Conservation (phyloP, 1,140 invertebrate genomes). For the Zaprionus vittiger region DNA sequence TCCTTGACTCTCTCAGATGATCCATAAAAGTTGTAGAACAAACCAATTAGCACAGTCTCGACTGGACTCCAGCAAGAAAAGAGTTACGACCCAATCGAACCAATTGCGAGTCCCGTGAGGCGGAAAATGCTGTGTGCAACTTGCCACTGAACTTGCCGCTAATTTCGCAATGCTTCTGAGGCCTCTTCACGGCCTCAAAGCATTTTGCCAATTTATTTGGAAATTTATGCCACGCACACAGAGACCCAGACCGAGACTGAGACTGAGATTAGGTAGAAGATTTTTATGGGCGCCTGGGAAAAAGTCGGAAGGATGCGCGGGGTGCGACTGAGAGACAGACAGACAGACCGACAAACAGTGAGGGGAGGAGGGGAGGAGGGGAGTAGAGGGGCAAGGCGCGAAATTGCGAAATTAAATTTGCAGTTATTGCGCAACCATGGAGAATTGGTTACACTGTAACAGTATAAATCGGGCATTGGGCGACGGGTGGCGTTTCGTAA, state of each 20-base stretch:
- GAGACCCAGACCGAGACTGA: background rate
- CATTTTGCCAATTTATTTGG: conserved; percentile 57
- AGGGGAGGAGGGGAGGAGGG: conserved; percentile 4
- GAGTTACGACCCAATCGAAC: background rate
- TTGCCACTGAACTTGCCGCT: conserved; percentile 35
- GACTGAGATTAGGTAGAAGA: conserved; percentile 53
- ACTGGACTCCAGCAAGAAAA: conserved; percentile 12
- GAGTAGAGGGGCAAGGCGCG: conserved; percentile 57
- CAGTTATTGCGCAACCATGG: conserved; percentile 81
- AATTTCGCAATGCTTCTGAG: conserved; percentile 47
- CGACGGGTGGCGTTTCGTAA: conserved; percentile 27
- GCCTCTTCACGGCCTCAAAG: conserved; percentile 35
- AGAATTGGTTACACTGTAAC: conserved; percentile 77
- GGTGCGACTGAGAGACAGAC: conserved; percentile 15
- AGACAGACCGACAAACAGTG: background rate
- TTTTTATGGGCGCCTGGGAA: conserved; percentile 48
- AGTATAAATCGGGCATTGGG: conserved; percentile 53
- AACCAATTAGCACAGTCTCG: conserved; percentile 10
- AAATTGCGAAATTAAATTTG: conserved; percentile 82
- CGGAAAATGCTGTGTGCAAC: background rate
- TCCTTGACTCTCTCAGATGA: background rate
- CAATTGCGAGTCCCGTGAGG: conserved; percentile 17
- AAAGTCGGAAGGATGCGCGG: conserved; percentile 15
- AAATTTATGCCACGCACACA: conserved; percentile 59
- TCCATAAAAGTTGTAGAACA: background rate